Base-by-base conservation (phyloP, 2,113 vertebrate species). In the Plecturocebus donacophilus region DNA sequence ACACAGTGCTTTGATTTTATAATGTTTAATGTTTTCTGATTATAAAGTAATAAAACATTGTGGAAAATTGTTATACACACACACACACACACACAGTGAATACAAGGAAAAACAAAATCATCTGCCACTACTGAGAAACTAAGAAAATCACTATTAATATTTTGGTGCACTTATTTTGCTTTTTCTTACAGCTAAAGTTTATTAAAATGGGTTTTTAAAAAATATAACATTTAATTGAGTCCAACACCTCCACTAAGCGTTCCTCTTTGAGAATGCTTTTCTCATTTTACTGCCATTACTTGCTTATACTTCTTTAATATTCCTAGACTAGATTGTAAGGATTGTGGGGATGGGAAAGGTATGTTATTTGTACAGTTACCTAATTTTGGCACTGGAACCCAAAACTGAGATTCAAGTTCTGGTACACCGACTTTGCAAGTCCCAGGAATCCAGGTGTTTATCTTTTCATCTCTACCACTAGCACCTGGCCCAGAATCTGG, bases 221-320 rank as follows among this genome's bases (percentile, higher is more conserved):
- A 92, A 23, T 86, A 85, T 71, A 91, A 40, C n/a, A 56, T 87
- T 90, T 93, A 79, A 80, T 90, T 86, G 58, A 54, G 30, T 58
- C 58, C 52, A 49, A 23, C 20, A 54, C 17, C 23, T 92, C 85
- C 71, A 89, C 86, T 91, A 85, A 96, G 49, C 32, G 83, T 90
- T 88, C 14, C 38, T 95, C 30, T 87, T 66, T 40, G 38, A 87
- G 40, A 94, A 96, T 5, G 93, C 20, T 94, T 92, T 94, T 87
- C 71, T 93, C 68, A 94, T n/a, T 84, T 35, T 88, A 75, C 71
- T 45, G 52, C 83, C 54, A 68, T 95, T 83, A 79, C 42, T 95
- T 79, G 79, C 49, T 95, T 92, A 76, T 5, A 52, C 45, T 56
- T 83, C 93, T 61, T 90, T 88, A 71, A 84, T 91, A 58, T 11